A percentile compares a stretch with the other conserved stretches of the same genome.
phyloP scores from a whole-genome alignment of 2,888 invertebrate genomes.

The Aphidoletes aphidimyza region DNA sequence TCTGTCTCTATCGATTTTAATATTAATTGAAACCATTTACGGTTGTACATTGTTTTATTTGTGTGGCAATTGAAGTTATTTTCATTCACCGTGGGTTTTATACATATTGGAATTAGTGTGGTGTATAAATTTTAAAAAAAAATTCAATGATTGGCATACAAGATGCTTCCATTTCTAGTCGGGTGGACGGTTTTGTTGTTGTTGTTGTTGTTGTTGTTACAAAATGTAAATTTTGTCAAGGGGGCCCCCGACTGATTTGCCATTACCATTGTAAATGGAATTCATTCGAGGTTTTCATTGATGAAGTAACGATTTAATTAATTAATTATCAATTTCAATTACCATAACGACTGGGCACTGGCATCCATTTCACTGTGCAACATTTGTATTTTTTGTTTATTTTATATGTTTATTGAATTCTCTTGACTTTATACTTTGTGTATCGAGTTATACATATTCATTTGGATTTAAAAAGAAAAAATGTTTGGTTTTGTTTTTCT shows the following conservation, averaged over 20 bases:
- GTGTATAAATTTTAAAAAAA: not conserved
- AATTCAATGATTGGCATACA: not conserved
- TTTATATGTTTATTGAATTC: conserved; percentile 52
- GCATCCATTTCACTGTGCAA: conserved; percentile 35
- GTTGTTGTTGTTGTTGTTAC: not conserved
- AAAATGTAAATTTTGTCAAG: not conserved
- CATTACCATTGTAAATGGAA: conserved; percentile 50
- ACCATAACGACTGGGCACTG: conserved; percentile 33
- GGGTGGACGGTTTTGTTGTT: not conserved
- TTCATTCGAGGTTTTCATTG: conserved; percentile 22
- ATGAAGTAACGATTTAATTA: conserved; percentile 54
- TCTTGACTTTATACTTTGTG: conserved; percentile 15
- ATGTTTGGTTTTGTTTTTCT: conserved; percentile 10
- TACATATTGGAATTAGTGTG: not conserved
- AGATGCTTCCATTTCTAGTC: conserved; percentile 25
- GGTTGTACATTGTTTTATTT: conserved; percentile 14
- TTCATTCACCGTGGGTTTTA: not conserved
- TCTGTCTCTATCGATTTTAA: not conserved
- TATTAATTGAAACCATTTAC: conserved; percentile 17
- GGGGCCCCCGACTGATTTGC: not conserved
- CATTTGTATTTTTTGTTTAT: conserved; percentile 23
- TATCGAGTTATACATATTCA: conserved; percentile 53
- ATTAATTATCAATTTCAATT: conserved; percentile 54
- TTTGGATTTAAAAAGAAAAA: conserved; percentile 32
- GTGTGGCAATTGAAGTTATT: too few species aligned